Evolutionary conservation across 2,888 invertebrate genomes (phyloP).

Genomic region (Sarcophaga subvicina): DNA sequence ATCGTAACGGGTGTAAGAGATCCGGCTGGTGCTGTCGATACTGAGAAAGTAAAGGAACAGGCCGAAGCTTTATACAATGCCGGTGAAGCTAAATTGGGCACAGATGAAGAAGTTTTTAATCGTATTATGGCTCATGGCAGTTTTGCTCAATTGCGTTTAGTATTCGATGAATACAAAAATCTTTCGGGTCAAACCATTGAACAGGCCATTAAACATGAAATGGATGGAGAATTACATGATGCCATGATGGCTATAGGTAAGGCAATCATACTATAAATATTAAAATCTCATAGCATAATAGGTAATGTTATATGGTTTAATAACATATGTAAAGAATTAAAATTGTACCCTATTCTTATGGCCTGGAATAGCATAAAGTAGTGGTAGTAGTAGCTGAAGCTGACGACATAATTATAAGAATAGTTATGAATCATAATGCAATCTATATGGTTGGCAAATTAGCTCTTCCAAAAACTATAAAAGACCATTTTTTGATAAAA

Average conservation of each 20-base stretch:
- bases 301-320: neutral
- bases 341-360: too few species aligned
- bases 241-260: slow-evolving; percentile 87
- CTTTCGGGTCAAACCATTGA: slow-evolving; percentile 86
- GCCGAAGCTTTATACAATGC: slow-evolving; percentile 87
- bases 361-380: too few species aligned
- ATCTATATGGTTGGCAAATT: too few species aligned
- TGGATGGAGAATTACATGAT: slow-evolving; percentile 85
- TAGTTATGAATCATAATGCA: too few species aligned
- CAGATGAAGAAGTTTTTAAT: slow-evolving; percentile 87
- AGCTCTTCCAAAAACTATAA: too few species aligned
- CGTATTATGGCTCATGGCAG: slow-evolving; percentile 88
- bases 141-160: slow-evolving; percentile 86
- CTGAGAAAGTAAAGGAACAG: slow-evolving; percentile 85
- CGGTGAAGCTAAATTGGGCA: slow-evolving; percentile 87
- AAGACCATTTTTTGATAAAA: too few species aligned
- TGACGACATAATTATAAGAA: too few species aligned
- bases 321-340: neutral
- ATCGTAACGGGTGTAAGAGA: slow-evolving; percentile 86
- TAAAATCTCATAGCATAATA: too few species aligned
- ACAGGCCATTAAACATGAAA: slow-evolving; percentile 86
- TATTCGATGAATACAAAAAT: slow-evolving; percentile 88
- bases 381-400: too few species aligned
- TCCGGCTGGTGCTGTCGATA: slow-evolving; percentile 85
- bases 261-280: slow-evolving; percentile 79